Evolutionary conservation across 2,888 invertebrate species (phyloP), one percentile per base, ranked within the genome.

Genomic region (Tipula helvola): DNA sequence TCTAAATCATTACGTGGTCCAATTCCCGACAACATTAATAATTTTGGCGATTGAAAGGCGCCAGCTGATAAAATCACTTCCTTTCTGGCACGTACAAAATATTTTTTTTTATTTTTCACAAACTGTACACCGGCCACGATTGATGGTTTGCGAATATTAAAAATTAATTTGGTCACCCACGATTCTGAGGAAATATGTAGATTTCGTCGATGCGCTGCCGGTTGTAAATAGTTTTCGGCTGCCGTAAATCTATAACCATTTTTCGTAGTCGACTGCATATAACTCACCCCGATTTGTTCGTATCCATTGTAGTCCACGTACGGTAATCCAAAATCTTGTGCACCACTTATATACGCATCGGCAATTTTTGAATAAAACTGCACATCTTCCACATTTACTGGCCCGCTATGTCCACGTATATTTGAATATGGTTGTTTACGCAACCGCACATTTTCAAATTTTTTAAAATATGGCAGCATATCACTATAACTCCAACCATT

Each of bases 401-500:
- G 93, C 0, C 96, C 96, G 16, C 93, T 93, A 8, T 91, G 92
- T 87, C 92, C 93, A 91, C 95, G 94, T 88, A 93, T 94, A 0
- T 92, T 90, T 2, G 91, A 91, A 10, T 92, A 91, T 88, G 93
- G 93, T 87, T 92, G 90, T 0, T 93, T 92, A 0, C 47, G 85
- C 0, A 90, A 87, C 41, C 89, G 89, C 8, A 91, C 90, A n/a
- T 88, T 88, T 91, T 95, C 95, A 0, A 94, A 93, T 90, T 94
- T 94, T 87, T 92, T 91, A 88, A 93, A 95, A 89, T 95, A 94
- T 47, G 93, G 92, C 44, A 94, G 88, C 0, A 95, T 93, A 0
- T 95, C 94, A 0, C 92, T 89, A 89, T 94, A 94, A 1, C 95
- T 93, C 96, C 96, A 96, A 83, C 96, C 96, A 3, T 92, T 91